phyloP scores from a whole-genome alignment of 2,888 invertebrate genomes.

The Diabrotica balteata region DNA sequence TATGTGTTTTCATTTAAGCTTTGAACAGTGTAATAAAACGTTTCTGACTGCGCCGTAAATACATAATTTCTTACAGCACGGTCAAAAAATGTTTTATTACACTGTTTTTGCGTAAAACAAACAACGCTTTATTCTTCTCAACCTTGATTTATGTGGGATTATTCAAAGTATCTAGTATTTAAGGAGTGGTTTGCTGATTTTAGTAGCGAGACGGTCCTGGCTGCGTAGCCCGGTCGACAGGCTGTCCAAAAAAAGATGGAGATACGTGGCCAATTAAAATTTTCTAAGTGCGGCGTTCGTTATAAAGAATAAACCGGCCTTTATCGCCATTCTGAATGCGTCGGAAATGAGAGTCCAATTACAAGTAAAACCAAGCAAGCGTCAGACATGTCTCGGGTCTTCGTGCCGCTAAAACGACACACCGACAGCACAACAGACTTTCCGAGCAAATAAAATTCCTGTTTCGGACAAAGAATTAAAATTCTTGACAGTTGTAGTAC shows the following conservation, averaged over 20 bases:
- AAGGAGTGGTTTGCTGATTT: too few relatives aligned
- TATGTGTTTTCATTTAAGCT: too few relatives aligned
- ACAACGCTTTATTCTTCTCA: too few relatives aligned
- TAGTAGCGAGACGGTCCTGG: slow-evolving; percentile 16
- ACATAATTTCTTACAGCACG: too few relatives aligned
- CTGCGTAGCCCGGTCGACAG: slow-evolving; percentile 28
- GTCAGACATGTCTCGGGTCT: slow-evolving; percentile 58
- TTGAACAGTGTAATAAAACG: too few relatives aligned
- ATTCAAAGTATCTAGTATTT: too few relatives aligned
- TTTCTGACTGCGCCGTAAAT: too few relatives aligned
- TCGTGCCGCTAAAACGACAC: slow-evolving; percentile 57
- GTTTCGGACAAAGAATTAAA: slow-evolving; percentile 57
- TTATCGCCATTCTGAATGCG: slow-evolving; percentile 61
- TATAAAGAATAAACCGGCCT: slow-evolving; percentile 59
- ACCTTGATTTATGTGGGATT: too few relatives aligned
- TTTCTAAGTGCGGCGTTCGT: slow-evolving; percentile 58
- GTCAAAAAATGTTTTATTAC: too few relatives aligned
- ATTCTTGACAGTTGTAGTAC: slow-evolving; percentile 57
- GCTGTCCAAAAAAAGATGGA: slow-evolving; percentile 56
- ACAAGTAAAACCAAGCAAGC: slow-evolving; percentile 58
- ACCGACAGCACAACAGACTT: slow-evolving; percentile 53
- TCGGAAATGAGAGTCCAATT: slow-evolving; percentile 62
- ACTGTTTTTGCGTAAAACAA: too few relatives aligned
- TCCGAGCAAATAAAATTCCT: slow-evolving; percentile 58
- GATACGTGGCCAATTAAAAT: slow-evolving; percentile 60